Conservation (phyloP, 2,797 vertebrate species). For the Brachyrhaphis roseni region DNA sequence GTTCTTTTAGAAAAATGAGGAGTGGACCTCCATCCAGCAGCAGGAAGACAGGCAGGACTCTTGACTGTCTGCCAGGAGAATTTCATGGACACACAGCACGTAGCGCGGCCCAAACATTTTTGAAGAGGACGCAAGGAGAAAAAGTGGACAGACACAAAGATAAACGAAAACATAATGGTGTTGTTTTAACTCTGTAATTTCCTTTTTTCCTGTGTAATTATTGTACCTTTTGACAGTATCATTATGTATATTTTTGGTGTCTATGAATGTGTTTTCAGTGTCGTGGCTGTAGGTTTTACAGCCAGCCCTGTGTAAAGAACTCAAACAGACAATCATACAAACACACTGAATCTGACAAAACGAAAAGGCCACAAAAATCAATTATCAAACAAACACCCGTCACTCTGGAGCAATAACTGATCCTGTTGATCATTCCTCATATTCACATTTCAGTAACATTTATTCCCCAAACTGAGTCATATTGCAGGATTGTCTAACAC, state of each 20-base stretch:
- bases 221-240: slow-evolving; percentile 98
- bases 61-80: slow-evolving; percentile 91
- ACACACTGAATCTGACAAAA: slow-evolving; percentile 68
- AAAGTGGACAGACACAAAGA: slow-evolving; percentile 65
- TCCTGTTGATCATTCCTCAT: slow-evolving; percentile 67
- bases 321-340: slow-evolving; percentile 93
- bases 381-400: slow-evolving; percentile 61
- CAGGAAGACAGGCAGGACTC: slow-evolving; percentile 86
- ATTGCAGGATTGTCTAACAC: slow-evolving; percentile 27
- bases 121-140: slow-evolving; percentile 77
- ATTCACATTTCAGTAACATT: slow-evolving; percentile 49
- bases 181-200: slow-evolving; percentile 84
- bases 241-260: slow-evolving; percentile 97
- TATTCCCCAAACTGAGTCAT: slow-evolving; percentile 35
- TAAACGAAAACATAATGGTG: slow-evolving; percentile 78
- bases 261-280: slow-evolving; percentile 97
- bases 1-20: slow-evolving; percentile 93
- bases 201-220: slow-evolving; percentile 90
- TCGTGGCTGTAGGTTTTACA: slow-evolving; percentile 93
- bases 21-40: slow-evolving; percentile 67
- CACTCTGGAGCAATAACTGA: slow-evolving; percentile 80
- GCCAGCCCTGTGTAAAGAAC: slow-evolving; percentile 83
- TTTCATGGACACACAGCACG: slow-evolving; percentile 70
- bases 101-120: slow-evolving; percentile 59
- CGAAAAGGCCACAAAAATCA: slow-evolving; percentile 73